phyloP scores from a whole-genome alignment of 2,888 invertebrate genomes.

The Danaus chrysippus region DNA sequence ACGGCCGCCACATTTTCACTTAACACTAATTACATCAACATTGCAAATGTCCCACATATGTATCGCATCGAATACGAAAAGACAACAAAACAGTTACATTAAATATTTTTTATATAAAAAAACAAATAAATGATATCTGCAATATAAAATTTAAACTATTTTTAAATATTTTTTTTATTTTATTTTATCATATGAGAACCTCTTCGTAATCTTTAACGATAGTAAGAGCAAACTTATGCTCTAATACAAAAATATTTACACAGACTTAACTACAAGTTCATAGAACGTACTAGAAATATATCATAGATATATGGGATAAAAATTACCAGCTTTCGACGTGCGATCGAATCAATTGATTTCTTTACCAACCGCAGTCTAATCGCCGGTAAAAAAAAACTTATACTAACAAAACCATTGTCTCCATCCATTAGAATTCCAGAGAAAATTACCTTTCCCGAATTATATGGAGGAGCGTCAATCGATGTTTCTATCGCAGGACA shows the following conservation, averaged over 20 bases:
- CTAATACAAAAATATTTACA: slow-evolving; percentile 51
- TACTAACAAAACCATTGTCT: slow-evolving; percentile 56
- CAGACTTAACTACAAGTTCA: slow-evolving; percentile 84
- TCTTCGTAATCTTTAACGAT: slow-evolving; percentile 27
- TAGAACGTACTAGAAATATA: slow-evolving; percentile 98
- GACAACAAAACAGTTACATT: slow-evolving; percentile 5
- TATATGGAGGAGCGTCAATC: slow-evolving; percentile 63
- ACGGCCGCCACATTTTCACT: slow-evolving; percentile 13
- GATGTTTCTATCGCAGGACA: slow-evolving; percentile 44
- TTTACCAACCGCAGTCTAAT: slow-evolving; percentile 48
- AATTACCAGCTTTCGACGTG: slow-evolving; percentile 82
- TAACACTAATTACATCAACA: slow-evolving; percentile 32
- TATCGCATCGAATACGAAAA: slow-evolving; percentile 21
- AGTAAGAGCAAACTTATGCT: slow-evolving; percentile 23
- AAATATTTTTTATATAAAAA: background rate
- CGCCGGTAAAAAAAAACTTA: slow-evolving; percentile 71
- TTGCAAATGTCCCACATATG: slow-evolving; percentile 35
- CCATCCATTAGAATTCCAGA: slow-evolving; percentile 70
- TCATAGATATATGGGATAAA: slow-evolving; percentile 99
- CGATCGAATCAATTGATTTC: slow-evolving; percentile 41
- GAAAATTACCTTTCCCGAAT: slow-evolving; percentile 80
- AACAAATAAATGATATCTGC: slow-evolving; percentile 12
- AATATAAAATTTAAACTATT: slow-evolving; percentile 6
- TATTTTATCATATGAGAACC: slow-evolving; percentile 29
- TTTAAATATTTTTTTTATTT: slow-evolving; percentile 19